These are phyloP conservation scores for Aphelenchoides fujianensis DNA, from an alignment of 1,140 invertebrate genomes.

Conservation along the genomic window DNA sequence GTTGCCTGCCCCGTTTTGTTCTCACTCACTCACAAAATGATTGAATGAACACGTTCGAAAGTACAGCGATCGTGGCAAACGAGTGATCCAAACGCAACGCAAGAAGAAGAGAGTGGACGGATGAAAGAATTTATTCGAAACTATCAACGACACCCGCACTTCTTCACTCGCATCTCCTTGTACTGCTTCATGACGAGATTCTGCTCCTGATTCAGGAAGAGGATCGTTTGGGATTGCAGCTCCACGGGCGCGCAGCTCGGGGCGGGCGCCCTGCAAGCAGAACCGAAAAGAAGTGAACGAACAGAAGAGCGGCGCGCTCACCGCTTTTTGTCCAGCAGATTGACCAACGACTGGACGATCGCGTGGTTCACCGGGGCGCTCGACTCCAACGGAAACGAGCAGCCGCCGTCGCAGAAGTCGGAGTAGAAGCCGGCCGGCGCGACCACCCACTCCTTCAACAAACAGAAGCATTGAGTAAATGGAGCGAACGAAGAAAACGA, in stretches of 20 bases:
- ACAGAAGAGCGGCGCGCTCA: not conserved
- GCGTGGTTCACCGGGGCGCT: constrained; percentile 93
- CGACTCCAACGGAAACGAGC: constrained; percentile 82
- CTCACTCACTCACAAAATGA: not conserved
- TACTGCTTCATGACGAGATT: constrained; percentile 43
- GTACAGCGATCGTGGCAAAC: too few relatives aligned
- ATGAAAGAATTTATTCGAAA: constrained; percentile 16
- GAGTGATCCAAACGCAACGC: not conserved
- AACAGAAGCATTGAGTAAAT: too few relatives aligned
- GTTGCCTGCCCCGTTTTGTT: too few relatives aligned
- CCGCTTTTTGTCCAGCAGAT: constrained; percentile 64
- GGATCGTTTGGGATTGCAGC: constrained; percentile 30
- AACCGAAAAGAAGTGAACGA: constrained; percentile 15
- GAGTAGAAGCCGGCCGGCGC: constrained; percentile 90
- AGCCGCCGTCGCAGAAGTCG: constrained; percentile 88
- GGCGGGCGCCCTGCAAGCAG: constrained; percentile 26
- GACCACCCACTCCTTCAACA: constrained; percentile 81
- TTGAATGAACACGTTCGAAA: not conserved
- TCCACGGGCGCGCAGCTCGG: constrained; percentile 31
- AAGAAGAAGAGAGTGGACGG: too few relatives aligned
- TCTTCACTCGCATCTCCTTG: constrained; percentile 34
- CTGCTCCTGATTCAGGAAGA: constrained; percentile 35
- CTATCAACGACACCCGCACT: constrained; percentile 33
- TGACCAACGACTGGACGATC: constrained; percentile 89
- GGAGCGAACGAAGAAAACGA: too few relatives aligned